These are phyloP conservation scores for Sarcophaga carnaria DNA, from an alignment of 2,888 invertebrate genomes.

Conservation along the genomic window DNA sequence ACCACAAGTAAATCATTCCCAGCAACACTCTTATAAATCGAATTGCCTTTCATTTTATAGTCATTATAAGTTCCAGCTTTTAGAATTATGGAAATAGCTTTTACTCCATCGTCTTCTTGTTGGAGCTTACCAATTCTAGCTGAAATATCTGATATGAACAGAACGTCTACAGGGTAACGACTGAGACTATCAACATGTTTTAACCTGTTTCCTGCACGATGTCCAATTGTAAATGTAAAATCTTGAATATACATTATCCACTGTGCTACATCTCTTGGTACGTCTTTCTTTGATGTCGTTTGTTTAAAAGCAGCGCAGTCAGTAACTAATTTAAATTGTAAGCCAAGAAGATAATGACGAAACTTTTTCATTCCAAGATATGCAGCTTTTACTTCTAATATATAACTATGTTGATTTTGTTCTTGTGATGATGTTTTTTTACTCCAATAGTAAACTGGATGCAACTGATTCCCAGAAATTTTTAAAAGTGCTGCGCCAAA, in stretches of 20 bases:
- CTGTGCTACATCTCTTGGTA: conserved; percentile 64
- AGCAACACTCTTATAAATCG: conserved; percentile 45
- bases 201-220: conserved; percentile 11
- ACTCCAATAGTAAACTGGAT: conserved; percentile 63
- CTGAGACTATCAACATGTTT: conserved; percentile 50
- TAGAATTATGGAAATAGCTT: conserved; percentile 15
- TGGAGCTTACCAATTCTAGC: conserved; percentile 14
- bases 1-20: conserved; percentile 57
- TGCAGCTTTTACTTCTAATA: conserved; percentile 49
- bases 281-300: conserved; percentile 58
- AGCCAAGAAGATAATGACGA: conserved; percentile 47
- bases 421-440: conserved; percentile 43
- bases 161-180: conserved; percentile 20
- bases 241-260: conserved; percentile 61
- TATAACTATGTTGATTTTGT: conserved; percentile 48
- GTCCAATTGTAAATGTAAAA: conserved; percentile 8
- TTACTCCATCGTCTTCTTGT: conserved; percentile 10
- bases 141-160: neutral
- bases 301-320: conserved; percentile 57
- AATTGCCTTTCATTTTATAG: conserved; percentile 45
- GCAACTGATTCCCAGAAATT: conserved; percentile 47
- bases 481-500: conserved; percentile 65
- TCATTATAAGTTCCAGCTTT: conserved; percentile 49
- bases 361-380: conserved; percentile 54
- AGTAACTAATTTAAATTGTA: conserved; percentile 48